Conservation (phyloP, 2,888 invertebrate genomes). For the Prenolepis imparis region DNA sequence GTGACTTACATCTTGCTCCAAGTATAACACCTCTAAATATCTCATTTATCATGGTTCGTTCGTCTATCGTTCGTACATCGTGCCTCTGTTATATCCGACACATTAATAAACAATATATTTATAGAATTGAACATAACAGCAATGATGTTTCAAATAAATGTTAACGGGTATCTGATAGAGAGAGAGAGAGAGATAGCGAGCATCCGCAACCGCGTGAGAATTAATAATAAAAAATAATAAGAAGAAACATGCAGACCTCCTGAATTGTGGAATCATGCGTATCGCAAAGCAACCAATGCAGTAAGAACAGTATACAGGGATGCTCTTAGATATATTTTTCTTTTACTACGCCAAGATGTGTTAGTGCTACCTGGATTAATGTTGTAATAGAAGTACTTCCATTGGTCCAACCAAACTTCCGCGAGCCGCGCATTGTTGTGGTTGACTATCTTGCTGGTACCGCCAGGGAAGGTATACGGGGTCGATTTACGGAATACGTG, state of each 20-base stretch:
- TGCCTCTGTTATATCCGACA: not conserved
- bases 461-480: slow-evolving; percentile 99
- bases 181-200: slow-evolving; percentile 51
- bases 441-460: slow-evolving; percentile 98
- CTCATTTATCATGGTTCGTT: not conserved
- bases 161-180: slow-evolving; percentile 83
- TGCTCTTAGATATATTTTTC: slow-evolving; percentile 38
- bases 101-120: slow-evolving; percentile 7
- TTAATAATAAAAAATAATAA: slow-evolving; percentile 33
- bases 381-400: slow-evolving; percentile 99
- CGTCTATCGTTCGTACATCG: not conserved
- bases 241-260: slow-evolving; percentile 64
- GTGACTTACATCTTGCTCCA: slow-evolving; percentile 20
- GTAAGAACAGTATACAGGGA: slow-evolving; percentile 42
- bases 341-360: slow-evolving; percentile 46
- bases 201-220: slow-evolving; percentile 40
- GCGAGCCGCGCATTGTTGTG: slow-evolving; percentile 99
- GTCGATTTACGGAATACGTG: slow-evolving; percentile 99
- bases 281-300: slow-evolving; percentile 42
- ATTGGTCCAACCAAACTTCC: slow-evolving; percentile 99
- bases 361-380: slow-evolving; percentile 95
- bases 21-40: slow-evolving; percentile 20
- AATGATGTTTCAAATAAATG: slow-evolving; percentile 49
- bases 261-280: slow-evolving; percentile 59
- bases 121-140: slow-evolving; percentile 13